phyloP scores from a whole-genome alignment of 1,140 invertebrate genomes.

The Cecropterus lyciades region DNA sequence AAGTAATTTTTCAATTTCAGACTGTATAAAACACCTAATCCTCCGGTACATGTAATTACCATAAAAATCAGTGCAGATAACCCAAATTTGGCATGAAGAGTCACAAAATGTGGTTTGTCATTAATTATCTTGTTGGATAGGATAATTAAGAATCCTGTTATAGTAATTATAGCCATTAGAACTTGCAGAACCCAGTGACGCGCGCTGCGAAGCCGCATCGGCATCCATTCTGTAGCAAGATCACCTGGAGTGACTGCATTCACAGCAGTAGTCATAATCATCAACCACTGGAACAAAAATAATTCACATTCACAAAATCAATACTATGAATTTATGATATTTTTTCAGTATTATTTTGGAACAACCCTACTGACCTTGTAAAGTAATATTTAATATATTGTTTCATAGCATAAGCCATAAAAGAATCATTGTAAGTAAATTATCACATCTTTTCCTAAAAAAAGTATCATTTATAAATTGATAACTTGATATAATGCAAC shows the following conservation, averaged over 20 bases:
- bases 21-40: conserved; percentile 72
- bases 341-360: too few relatives aligned
- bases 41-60: conserved; percentile 67
- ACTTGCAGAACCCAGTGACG: conserved; percentile 80
- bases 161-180: conserved; percentile 53
- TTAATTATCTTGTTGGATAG: conserved; percentile 71
- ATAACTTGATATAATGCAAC: too few relatives aligned
- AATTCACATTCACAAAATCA: neutral
- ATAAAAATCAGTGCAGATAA: conserved; percentile 72
- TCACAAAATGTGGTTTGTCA: conserved; percentile 66
- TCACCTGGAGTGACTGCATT: conserved; percentile 81
- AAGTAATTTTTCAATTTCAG: conserved; percentile 75
- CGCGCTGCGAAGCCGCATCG: conserved; percentile 72
- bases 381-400: too few relatives aligned
- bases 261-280: conserved; percentile 77
- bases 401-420: too few relatives aligned
- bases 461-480: too few relatives aligned
- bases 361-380: too few relatives aligned
- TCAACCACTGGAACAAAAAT: conserved; percentile 72
- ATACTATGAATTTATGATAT: too few relatives aligned
- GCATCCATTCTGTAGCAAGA: conserved; percentile 80
- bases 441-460: too few relatives aligned
- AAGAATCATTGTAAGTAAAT: too few relatives aligned
- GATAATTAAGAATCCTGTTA: conserved; percentile 72
- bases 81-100: conserved; percentile 77